Evolutionary conservation across 2,797 vertebrate species (phyloP), one percentile per base, ranked within the genome.

Genomic region (Alosa sapidissima): DNA sequence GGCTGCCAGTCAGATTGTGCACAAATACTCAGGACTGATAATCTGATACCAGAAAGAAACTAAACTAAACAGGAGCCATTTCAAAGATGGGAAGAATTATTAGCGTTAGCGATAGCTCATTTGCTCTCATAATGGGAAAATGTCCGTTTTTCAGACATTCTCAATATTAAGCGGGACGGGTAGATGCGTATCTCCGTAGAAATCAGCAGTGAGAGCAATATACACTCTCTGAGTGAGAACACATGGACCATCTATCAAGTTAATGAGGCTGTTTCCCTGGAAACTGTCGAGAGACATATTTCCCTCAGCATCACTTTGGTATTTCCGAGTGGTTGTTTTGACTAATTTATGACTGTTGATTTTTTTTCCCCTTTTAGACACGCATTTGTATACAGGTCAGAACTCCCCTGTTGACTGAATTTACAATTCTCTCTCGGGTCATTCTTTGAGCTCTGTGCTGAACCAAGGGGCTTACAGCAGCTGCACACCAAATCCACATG

Each of bases 181-280:
- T 6, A 62, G 58, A 24, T 24, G 58, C 0, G n/a, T 24, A 62
- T 24, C 58, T 0, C n/a, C 19, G 54, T 21, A 55, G 16, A 55
- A 55, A 55, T 55, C 54, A 55, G 19, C 19, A 21, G 54, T 6
- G 54, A 55, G 16, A 5, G 19, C 54, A 19, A 55, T 55, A 55
- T 14, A 65, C 28, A 65, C 62, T 14, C 24, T 36, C 11, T 2
- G 13, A 16, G 9, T 33, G 33, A 33, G n/a, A 33, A 21, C 72
- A 47, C 72, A 78, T 21, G 41, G 16, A 47, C 72, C 72, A 78
- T 78, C 72, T 78, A 78, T 78, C 72, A 78, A 78, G 45, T 21
- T 47, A 78, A 78, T 78, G 72, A 78, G 72, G 16, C 72, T 6
- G 14, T 78, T 78, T 19, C 36, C 28, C 41, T 21, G 36, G 36